Base-by-base conservation (phyloP, 2,888 invertebrate species). In the Noctua janthe region DNA sequence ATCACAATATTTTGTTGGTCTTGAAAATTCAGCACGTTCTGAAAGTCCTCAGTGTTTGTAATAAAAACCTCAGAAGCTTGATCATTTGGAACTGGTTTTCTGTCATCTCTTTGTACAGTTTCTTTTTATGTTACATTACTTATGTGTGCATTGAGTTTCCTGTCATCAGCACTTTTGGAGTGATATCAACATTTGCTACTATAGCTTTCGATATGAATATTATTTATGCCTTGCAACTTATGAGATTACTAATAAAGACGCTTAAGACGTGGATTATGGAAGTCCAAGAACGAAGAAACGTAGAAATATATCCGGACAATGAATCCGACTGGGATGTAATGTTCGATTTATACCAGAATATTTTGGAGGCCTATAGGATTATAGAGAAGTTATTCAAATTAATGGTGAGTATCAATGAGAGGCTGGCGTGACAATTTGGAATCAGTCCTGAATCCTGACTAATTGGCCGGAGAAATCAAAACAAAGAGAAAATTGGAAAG, bases 181-280 rank as follows among this genome's bases (percentile, higher is more conserved):
- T 76, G 0, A 35, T 72, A 20, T 35, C 20, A n/a, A 39, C 39
- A 29, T 62, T 72, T 49, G 49, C 59, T 1, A 29, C 64, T 0
- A n/a, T 81, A 17, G 5, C 56, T 47, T 71, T 81, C 8, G 85
- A 84, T 62, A 71, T 80, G 15, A 76, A 84, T 47, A 73, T 85
- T 43, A 4, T 85, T 17, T 85, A 84, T n/a, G 76, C 73, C 29
- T 17, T 56, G 15, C 47, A 51, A 1, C 29, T 80, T 1, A 62
- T 84, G 10, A 76, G 71, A 47, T 35, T 84, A 59, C 47, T 85
- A 5, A 49, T n/a, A 20, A n/a, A 73, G 7, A 54, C 29, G 8
- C 23, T 85, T 4, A 39, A 5, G 13, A 17, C 71, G 47, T 85
- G 73, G 85, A 80, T 66, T 35, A 10, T 47, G 39, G 73, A 85